Base-by-base conservation (phyloP, 2,888 invertebrate genomes). In the Phania funesta region DNA sequence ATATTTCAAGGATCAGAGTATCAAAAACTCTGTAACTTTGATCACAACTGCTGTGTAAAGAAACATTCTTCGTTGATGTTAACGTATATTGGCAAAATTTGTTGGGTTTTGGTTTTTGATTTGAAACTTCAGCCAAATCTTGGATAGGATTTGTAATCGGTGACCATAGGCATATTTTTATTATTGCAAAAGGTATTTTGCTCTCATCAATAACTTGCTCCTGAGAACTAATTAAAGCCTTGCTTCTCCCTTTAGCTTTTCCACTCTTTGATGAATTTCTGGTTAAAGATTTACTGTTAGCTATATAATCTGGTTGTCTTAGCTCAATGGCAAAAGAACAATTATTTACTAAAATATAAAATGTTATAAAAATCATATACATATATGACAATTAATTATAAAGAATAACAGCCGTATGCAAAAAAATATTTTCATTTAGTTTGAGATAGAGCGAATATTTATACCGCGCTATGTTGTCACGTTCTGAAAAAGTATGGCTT, bases 251-350 rank as follows among this genome's bases (percentile, higher is more conserved):
- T 64, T 62, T 70, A 4, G 1, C 0, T 16, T 52, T 58, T 24
- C 2, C 13, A n/a, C 4, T 13, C 26, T 22, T 65, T 3, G 11
- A 22, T 8, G 20, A 8, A 1, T 11, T 9, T 38, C 38, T 58
- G 9, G n/a, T 11, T 9, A 26, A 0, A 7, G 8, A 20, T 38
- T 52, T 24, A 20, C 3, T 8, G 11, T 52, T 64, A 8, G 11
- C 24, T 29, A 52, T 35, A 22, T 52, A 52, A 32, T n/a, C 32
- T 2, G 81, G 77, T 8, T 73, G 50, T 44, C 58, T 68, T 35
- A 85, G 68, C 38, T 85, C 80, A 44, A 84, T 64, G 5, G 80
- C 85, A 74, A 77, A 85, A 5, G 75, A 73, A 13, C 83, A 78
- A 7, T 67, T 64, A 18, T 65, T 80, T 9, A 85, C 85, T 85